Evolutionary conservation across 2,797 vertebrate species (phyloP), one percentile per base, ranked within the genome.

Genomic region (Semaprochilodus insignis): DNA sequence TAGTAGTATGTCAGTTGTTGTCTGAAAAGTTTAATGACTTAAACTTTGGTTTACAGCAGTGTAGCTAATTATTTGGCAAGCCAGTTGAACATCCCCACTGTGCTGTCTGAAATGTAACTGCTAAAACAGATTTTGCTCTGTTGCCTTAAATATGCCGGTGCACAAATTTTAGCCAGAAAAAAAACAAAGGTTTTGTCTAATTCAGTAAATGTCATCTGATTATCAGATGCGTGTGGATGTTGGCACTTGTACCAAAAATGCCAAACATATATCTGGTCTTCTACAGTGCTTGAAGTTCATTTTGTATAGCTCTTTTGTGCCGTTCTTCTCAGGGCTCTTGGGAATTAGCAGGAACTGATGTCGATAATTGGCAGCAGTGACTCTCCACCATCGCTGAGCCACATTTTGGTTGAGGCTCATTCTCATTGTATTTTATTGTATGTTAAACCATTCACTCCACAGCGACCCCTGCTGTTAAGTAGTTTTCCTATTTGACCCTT

Each of bases 391-490:
- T 23, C 0, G 21, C 36, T 14, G 36, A 69, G 62, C 54, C 69
- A 2, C 69, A 65, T 31, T 77, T 79, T 63, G 34, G 23, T 54
- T 17, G 21, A 25, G 7, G 14, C 51, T 81, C n/a, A 11, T 19
- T 81, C 4, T 3, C 48, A 3, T 60, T 55, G 51, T 69, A 23
- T 59, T 48, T 27, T 13, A 54, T 34, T 15, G 8, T 73, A 14
- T 48, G 67, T 48, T 69, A 69, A 74, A 15, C 7, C 0, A 40
- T 67, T 78, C 6, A 31, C 81, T 79, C 83, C 54, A 55, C 55
- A 80, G 71, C 78, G 67, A 69, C 78, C 83, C 55, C 85, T 88
- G 75, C 85, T 86, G 87, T 80, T 81, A 11, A 74, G 48, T 63
- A 51, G 16, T 17, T 34, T 54, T 59, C 1, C 7, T 25, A 60